Base-by-base conservation (phyloP, 2,888 invertebrate genomes). In the Panzeria rudis region DNA sequence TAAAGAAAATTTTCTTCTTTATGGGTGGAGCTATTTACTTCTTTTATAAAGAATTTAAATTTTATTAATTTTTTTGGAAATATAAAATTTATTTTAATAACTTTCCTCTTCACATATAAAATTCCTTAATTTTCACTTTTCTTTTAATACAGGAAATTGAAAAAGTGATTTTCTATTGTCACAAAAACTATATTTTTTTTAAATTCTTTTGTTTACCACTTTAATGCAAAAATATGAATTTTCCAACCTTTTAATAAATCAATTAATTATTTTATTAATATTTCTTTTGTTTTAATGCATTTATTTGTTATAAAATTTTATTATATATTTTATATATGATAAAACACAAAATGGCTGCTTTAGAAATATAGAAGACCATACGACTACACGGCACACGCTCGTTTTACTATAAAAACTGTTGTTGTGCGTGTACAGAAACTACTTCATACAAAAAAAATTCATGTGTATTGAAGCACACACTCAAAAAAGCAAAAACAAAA, bases 371-470 rank as follows among this genome's bases (percentile, higher is more conserved):
- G 78, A 82, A 71, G 82, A 79, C 85, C 56, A 64, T 79, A 73
- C 84, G 66, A 81, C 77, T 52, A 73, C 50, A 84, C 85, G 78
- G 85, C 85, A 85, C 82, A 85, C 82, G 82, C 82, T 85, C 82
- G 85, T 85, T 85, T 82, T 85, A 85, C 85, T 85, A 85, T 64
- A 75, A 69, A 84, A 85, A 82, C 82, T 85, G 85, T 85, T 82
- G 80, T 76, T 84, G 85, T 82, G 78, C 78, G 75, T 82, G 69
- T 64, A 78, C 47, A 50, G 41, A 78, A 52, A 73, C 72, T 66
- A 73, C 25, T 13, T 38, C n/a, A 56, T 41, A 66, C 38, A 73
- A 32, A 4, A 50, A 47, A 44, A 9, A 6, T 54, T 54, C 3
- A 7, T 38, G 38, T 61, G 44, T 54, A 23, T 66, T 52, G 47